Evolutionary conservation across 2,888 invertebrate genomes (phyloP).

Genomic region (Calameuta idolon): DNA sequence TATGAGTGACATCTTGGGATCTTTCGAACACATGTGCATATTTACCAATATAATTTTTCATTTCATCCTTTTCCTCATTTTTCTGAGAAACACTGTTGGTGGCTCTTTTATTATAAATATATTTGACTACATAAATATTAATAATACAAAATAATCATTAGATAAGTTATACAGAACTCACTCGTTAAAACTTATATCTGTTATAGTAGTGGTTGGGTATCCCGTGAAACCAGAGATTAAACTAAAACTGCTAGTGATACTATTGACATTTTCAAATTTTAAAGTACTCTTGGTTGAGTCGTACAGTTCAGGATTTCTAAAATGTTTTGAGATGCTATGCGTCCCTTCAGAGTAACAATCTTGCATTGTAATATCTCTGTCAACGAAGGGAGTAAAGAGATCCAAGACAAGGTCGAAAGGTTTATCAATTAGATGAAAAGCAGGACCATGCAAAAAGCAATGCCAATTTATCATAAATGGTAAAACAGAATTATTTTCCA

Average conservation of each 20-base stretch:
- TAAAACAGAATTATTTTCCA: slow-evolving; percentile 52
- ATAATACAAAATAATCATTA: background rate
- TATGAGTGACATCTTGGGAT: background rate
- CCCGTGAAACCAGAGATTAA: background rate
- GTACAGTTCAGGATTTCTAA: background rate
- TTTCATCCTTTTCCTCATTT: background rate
- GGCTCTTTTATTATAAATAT: background rate
- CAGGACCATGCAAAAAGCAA: slow-evolving; percentile 31
- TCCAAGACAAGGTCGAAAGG: slow-evolving; percentile 50
- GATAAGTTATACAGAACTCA: background rate
- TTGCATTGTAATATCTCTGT: slow-evolving; percentile 4
- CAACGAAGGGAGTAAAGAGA: slow-evolving; percentile 35
- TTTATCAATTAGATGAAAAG: background rate
- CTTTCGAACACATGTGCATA: background rate
- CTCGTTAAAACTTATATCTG: background rate
- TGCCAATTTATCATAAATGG: slow-evolving; percentile 57
- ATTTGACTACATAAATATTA: background rate
- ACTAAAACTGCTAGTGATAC: background rate
- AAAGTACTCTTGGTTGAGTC: background rate
- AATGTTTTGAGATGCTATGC: background rate
- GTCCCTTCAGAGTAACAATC: background rate
- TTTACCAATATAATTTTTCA: background rate
- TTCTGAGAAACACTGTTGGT: background rate
- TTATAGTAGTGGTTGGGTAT: background rate
- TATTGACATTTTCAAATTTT: background rate